A percentile compares a stretch with the other conserved stretches of the same genome.
These are phyloP conservation scores for Cyrtodaria siliqua DNA, from an alignment of 2,888 invertebrate genomes.

Conservation along the genomic window DNA sequence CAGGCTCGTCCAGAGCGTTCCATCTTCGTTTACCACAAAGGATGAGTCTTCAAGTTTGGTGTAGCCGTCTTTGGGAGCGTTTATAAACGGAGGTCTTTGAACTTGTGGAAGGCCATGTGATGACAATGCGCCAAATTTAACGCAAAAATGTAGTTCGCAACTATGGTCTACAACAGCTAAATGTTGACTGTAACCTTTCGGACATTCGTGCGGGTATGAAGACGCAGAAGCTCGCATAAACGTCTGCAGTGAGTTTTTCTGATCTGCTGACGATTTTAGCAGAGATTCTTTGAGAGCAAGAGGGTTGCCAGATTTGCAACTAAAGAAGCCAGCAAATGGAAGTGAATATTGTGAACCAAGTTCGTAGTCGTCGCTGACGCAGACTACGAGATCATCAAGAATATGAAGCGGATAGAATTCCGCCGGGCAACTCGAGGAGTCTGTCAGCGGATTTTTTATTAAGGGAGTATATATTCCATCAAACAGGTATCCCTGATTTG, in stretches of 20 bases:
- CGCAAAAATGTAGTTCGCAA: conserved; percentile 78
- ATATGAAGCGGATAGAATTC: conserved; percentile 70
- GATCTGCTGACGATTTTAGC: background rate
- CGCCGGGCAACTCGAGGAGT: conserved; percentile 67
- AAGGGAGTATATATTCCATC: conserved; percentile 75
- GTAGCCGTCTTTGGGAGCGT: conserved; percentile 38
- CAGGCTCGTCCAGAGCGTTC: conserved; percentile 57
- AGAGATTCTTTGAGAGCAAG: conserved; percentile 40
- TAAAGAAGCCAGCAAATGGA: conserved; percentile 79
- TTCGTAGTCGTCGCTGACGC: conserved; percentile 79
- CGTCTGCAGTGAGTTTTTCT: conserved; percentile 12
- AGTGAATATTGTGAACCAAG: conserved; percentile 67
- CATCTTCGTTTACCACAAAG: conserved; percentile 62
- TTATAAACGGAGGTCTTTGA: conserved; percentile 77
- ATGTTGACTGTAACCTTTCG: conserved; percentile 77
- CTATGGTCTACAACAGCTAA: conserved; percentile 71
- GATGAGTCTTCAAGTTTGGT: background rate
- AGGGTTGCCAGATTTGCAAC: conserved; percentile 75
- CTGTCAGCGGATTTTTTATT: conserved; percentile 69
- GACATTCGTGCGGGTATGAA: conserved; percentile 73
- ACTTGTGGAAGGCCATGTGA: conserved; percentile 67
- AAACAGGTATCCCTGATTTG: conserved; percentile 74
- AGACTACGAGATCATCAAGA: conserved; percentile 67
- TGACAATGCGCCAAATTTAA: conserved; percentile 70
- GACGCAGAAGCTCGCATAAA: conserved; percentile 56